These are phyloP conservation scores for Gryon sp. DNA, from an alignment of 1,140 invertebrate genomes.

Conservation along the genomic window DNA sequence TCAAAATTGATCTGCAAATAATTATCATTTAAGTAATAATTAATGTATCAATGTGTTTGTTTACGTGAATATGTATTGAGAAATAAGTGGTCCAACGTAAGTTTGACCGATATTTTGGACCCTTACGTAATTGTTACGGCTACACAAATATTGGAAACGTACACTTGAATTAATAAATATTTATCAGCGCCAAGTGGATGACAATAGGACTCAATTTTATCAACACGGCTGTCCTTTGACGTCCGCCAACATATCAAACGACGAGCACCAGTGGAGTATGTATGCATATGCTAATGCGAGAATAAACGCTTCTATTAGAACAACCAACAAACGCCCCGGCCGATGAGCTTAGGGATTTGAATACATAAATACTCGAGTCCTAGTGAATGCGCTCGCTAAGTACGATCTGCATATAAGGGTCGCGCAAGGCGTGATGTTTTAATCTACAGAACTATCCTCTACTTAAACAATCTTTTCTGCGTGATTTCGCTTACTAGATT, in stretches of 20 bases:
- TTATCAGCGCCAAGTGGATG: slow-evolving; percentile 52
- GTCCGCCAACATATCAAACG: slow-evolving; percentile 44
- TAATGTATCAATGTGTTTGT: slow-evolving; percentile 12
- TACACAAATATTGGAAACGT: slow-evolving; percentile 46
- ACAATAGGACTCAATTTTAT: slow-evolving; percentile 60
- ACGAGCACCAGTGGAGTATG: slow-evolving; percentile 45
- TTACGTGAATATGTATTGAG: slow-evolving; percentile 11
- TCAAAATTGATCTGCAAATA: no score
- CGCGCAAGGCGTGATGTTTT: slow-evolving; percentile 70
- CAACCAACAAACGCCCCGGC: slow-evolving; percentile 75
- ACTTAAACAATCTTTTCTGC: slow-evolving; percentile 58
- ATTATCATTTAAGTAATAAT: no score
- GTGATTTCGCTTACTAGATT: slow-evolving; percentile 18
- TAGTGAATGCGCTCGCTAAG: slow-evolving; percentile 65
- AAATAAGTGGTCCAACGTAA: not conserved
- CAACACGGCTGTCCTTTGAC: slow-evolving; percentile 49
- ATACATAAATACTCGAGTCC: slow-evolving; percentile 76
- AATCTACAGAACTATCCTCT: slow-evolving; percentile 63
- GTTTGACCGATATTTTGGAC: slow-evolving; percentile 38
- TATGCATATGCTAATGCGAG: slow-evolving; percentile 77
- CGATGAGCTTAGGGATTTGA: slow-evolving; percentile 77
- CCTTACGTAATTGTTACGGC: slow-evolving; percentile 44
- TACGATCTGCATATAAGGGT: slow-evolving; percentile 71
- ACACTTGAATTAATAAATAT: slow-evolving; percentile 58
- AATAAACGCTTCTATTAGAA: slow-evolving; percentile 77